Conservation (phyloP, 2,113 vertebrate species). For the Petrocephalus zakoni region DNA sequence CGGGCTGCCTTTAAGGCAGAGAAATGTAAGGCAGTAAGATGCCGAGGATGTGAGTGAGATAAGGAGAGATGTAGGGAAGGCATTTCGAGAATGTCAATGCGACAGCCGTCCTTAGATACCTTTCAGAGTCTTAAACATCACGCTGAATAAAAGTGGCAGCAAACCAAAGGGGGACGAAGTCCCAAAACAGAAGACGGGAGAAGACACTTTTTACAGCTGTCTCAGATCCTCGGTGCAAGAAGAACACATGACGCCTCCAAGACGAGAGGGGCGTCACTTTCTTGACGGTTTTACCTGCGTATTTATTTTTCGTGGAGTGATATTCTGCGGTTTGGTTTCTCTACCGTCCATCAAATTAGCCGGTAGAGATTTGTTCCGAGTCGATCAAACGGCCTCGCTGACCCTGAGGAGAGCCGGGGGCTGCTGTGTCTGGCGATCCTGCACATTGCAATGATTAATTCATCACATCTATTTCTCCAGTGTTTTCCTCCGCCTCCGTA, state of each 20-base stretch:
- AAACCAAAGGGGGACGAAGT: background rate
- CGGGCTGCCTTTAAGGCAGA: background rate
- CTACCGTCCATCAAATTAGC: background rate
- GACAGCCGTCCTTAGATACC: background rate
- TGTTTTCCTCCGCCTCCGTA: no score
- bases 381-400: background rate
- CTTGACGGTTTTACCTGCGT: background rate
- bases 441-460: background rate
- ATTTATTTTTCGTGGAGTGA: background rate
- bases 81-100: background rate
- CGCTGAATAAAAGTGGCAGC: background rate
- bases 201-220: background rate
- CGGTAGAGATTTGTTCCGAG: background rate
- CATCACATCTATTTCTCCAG: background rate
- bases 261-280: background rate
- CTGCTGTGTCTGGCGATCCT: background rate
- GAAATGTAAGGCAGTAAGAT: background rate
- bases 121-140: background rate
- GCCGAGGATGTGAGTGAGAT: background rate
- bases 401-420: background rate
- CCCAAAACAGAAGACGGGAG: background rate
- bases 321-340: background rate
- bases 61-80: background rate
- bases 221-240: background rate
- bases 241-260: background rate